Evolutionary conservation across 2,888 invertebrate species (phyloP).

Genomic region (Dichetophora obliterata): DNA sequence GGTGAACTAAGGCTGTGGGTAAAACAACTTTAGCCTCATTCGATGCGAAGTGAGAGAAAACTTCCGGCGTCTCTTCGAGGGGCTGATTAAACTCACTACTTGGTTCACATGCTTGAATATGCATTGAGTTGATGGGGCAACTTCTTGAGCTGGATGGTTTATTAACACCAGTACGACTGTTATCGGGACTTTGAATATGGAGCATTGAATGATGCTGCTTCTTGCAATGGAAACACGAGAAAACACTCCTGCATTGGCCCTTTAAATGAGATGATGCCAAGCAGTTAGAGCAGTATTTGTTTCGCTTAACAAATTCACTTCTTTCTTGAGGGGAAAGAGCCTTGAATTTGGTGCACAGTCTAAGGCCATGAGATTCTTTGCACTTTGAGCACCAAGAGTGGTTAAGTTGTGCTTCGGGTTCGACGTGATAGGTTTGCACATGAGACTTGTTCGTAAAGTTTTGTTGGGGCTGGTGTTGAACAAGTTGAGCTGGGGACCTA

Average conservation of each 20-base stretch:
- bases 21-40: slow-evolving; percentile 5
- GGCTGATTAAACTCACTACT: not conserved
- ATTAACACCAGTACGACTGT: not conserved
- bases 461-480: too few relatives aligned
- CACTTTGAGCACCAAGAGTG: too few relatives aligned
- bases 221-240: not conserved
- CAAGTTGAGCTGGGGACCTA: too few relatives aligned
- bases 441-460: too few relatives aligned
- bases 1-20: not conserved
- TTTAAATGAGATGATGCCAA: not conserved
- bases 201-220: not conserved
- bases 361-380: not conserved
- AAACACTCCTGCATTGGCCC: too few relatives aligned
- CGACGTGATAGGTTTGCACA: too few relatives aligned
- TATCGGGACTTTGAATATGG: not conserved
- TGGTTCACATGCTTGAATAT: not conserved
- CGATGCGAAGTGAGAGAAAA: not conserved
- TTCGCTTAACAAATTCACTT: slow-evolving; percentile 15
- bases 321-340: slow-evolving; percentile 6
- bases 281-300: slow-evolving; percentile 31
- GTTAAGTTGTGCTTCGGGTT: too few relatives aligned
- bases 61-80: not conserved
- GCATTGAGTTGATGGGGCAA: not conserved
- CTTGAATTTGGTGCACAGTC: slow-evolving; percentile 4
- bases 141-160: not conserved